These are phyloP conservation scores for Drosophila peninsularis DNA, from an alignment of 2,888 invertebrate genomes.

Conservation along the genomic window DNA sequence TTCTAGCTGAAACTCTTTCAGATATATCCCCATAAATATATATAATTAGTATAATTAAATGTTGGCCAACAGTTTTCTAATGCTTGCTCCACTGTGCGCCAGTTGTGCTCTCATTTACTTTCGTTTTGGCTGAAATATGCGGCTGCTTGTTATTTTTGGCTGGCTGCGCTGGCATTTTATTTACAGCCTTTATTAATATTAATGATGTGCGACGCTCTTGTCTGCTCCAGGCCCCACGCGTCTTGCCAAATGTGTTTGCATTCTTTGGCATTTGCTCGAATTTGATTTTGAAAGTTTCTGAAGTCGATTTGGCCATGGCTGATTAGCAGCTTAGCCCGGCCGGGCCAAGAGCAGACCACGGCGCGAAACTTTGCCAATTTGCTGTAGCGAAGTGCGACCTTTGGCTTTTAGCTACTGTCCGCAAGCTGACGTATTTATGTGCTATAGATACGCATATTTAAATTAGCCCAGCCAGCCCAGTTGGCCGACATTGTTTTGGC, in stretches of 20 bases:
- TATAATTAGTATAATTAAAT: background rate
- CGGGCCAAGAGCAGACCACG: slow-evolving; percentile 4
- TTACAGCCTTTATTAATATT: slow-evolving; percentile 75
- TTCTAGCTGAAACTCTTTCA: background rate
- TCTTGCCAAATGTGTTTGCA: slow-evolving; percentile 54
- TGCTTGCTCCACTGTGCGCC: slow-evolving; percentile 11
- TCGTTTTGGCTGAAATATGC: slow-evolving; percentile 45
- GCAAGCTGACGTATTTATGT: slow-evolving; percentile 39
- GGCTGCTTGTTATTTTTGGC: slow-evolving; percentile 66
- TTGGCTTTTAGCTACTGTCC: slow-evolving; percentile 17
- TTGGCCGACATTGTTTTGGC: slow-evolving; percentile 37
- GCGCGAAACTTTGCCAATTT: slow-evolving; percentile 21
- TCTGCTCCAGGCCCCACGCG: slow-evolving; percentile 28
- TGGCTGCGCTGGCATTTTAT: slow-evolving; percentile 58
- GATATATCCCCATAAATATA: too few species aligned
- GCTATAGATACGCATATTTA: slow-evolving; percentile 26
- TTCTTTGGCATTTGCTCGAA: slow-evolving; percentile 12
- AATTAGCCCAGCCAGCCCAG: slow-evolving; percentile 25
- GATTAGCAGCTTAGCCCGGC: slow-evolving; percentile 38
- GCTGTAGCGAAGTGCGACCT: slow-evolving; percentile 15
- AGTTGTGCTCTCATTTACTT: slow-evolving; percentile 52
- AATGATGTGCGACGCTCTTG: slow-evolving; percentile 65
- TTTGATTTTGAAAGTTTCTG: slow-evolving; percentile 33
- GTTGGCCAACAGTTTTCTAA: background rate
- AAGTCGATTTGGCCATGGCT: slow-evolving; percentile 14